A percentile compares a stretch with the other conserved stretches of the same genome.
Evolutionary conservation across 2,113 vertebrate species (phyloP).

Genomic region (Murina feae): DNA sequence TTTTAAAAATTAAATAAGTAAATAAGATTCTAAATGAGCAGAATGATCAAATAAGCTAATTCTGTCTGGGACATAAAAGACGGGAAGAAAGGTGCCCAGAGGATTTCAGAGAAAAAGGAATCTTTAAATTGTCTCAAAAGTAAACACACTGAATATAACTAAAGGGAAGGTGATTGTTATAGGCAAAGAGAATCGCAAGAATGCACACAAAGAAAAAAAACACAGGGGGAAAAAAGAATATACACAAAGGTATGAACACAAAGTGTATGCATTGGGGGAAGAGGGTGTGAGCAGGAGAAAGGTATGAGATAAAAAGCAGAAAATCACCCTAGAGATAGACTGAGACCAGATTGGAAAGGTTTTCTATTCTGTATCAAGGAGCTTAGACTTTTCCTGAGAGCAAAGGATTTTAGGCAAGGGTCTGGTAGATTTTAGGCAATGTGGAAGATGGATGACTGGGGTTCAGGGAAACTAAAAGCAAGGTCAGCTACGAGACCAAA

Average conservation of each 20-base stretch:
- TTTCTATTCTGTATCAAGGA: background rate
- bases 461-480: background rate
- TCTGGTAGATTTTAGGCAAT: background rate
- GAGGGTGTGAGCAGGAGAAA: background rate
- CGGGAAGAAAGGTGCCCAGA: background rate
- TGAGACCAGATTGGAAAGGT: background rate
- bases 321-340: background rate
- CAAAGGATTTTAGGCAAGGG: background rate
- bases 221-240: background rate
- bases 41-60: slow-evolving; percentile 7
- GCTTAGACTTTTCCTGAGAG: background rate
- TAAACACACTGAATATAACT: background rate
- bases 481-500: background rate
- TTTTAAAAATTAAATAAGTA: no score
- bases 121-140: slow-evolving; percentile 8
- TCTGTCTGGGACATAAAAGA: background rate
- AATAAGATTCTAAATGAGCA: background rate
- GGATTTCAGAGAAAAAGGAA: background rate
- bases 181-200: background rate
- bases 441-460: background rate
- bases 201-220: background rate
- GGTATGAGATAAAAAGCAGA: background rate
- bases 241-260: background rate
- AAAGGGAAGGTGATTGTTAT: background rate
- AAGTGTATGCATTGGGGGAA: background rate